Evolutionary conservation across 2,797 vertebrate genomes (phyloP).

Genomic region (Enteromius trimaculatus): DNA sequence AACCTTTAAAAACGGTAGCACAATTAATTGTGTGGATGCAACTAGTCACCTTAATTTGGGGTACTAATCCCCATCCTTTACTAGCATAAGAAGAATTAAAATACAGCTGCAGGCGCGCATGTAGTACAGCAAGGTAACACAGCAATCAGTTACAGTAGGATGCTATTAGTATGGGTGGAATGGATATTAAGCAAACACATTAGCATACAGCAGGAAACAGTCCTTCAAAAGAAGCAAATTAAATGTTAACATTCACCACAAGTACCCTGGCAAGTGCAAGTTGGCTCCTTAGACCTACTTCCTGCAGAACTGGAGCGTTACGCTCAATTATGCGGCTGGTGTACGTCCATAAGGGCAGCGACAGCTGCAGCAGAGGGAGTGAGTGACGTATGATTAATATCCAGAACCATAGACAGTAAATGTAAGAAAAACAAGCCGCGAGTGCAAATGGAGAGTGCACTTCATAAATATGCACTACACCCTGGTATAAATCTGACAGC

Average conservation of each 20-base stretch:
- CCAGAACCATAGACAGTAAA: slow-evolving; percentile 48
- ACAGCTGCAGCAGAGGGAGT: slow-evolving; percentile 21
- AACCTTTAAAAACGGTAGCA: not conserved
- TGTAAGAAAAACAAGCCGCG: slow-evolving; percentile 50
- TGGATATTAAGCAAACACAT: slow-evolving; percentile 11
- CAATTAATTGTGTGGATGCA: not conserved
- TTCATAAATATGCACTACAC: slow-evolving; percentile 57
- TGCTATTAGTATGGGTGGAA: not conserved
- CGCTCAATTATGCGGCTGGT: slow-evolving; percentile 23
- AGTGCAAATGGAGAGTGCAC: slow-evolving; percentile 51
- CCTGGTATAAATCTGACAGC: slow-evolving; percentile 55
- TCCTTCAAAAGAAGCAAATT: not conserved
- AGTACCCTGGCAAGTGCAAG: not conserved
- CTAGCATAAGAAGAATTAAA: not conserved
- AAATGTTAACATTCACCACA: not conserved
- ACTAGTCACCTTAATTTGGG: too few species aligned
- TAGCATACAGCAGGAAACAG: slow-evolving; percentile 9
- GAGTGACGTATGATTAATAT: slow-evolving; percentile 54
- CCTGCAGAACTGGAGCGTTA: slow-evolving; percentile 9
- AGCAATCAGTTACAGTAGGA: not conserved
- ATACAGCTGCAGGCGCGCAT: not conserved
- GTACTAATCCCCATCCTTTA: not conserved
- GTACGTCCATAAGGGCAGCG: slow-evolving; percentile 23
- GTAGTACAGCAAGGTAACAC: not conserved
- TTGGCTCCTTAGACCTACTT: slow-evolving; percentile 38